Conservation (phyloP, 2,113 vertebrate genomes). For the Melospiza melodia region DNA sequence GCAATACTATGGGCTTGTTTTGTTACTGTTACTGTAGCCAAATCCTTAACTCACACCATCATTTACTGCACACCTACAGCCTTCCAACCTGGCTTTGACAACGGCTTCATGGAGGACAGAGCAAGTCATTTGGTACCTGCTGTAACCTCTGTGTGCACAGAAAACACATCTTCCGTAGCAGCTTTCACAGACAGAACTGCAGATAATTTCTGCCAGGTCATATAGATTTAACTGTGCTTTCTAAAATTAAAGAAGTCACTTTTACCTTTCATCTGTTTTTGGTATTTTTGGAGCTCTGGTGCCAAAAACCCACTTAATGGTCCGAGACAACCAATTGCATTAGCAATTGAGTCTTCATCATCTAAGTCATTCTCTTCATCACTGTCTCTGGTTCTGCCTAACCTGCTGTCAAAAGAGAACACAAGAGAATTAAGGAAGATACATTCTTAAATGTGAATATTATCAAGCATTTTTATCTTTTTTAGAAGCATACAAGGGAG, state of each 20-base stretch:
- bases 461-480: background rate
- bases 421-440: background rate
- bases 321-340: conserved; percentile 90
- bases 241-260: background rate
- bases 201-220: background rate
- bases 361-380: conserved; percentile 93
- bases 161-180: background rate
- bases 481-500: background rate
- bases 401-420: conserved; percentile 68
- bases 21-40: background rate
- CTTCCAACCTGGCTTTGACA: background rate
- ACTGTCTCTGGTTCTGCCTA: conserved; percentile 84
- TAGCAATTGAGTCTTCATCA: conserved; percentile 88
- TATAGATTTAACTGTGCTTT: background rate
- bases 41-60: background rate
- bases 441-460: background rate
- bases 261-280: conserved; percentile 92
- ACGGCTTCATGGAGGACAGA: background rate
- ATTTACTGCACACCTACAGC: background rate
- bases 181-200: background rate
- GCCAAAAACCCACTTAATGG: conserved; percentile 91
- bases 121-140: background rate
- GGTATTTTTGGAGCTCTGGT: conserved; percentile 92
- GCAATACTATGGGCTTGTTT: background rate
- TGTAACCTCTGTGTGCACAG: background rate